Evolutionary conservation across 2,113 vertebrate species (phyloP).

Genomic region (Baryphthengus martii): DNA sequence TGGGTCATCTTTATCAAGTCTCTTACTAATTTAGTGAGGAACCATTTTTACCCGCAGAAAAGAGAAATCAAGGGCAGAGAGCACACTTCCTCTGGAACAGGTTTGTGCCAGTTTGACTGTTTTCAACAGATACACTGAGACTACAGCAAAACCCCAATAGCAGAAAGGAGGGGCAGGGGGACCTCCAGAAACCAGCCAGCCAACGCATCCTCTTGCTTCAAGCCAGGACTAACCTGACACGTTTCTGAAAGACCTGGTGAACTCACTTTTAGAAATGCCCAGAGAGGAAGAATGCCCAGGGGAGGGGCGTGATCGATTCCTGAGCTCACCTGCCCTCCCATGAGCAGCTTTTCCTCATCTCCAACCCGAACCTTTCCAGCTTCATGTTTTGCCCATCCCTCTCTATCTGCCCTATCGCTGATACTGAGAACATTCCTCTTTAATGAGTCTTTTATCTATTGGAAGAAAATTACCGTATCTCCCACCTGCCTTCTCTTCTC

Average conservation of each 20-base stretch:
- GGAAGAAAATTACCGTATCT: background rate
- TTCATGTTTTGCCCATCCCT: background rate
- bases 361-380: background rate
- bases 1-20: conserved; percentile 17
- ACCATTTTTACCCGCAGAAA: conserved; percentile 4
- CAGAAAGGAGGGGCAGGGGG: background rate
- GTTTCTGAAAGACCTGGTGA: background rate
- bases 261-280: background rate
- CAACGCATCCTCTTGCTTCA: background rate
- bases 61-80: conserved; percentile 4
- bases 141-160: background rate
- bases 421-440: background rate
- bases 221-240: background rate
- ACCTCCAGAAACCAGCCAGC: background rate
- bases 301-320: background rate
- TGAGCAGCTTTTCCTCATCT: background rate
- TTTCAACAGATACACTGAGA: background rate
- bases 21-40: conserved; percentile 19
- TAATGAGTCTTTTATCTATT: background rate
- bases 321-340: background rate
- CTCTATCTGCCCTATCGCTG: background rate
- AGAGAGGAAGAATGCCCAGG: background rate
- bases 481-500: background rate
- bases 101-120: background rate
- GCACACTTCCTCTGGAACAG: background rate